These are phyloP conservation scores for Burhinus oedicnemus DNA, from an alignment of 2,113 vertebrate species.

Conservation along the genomic window DNA sequence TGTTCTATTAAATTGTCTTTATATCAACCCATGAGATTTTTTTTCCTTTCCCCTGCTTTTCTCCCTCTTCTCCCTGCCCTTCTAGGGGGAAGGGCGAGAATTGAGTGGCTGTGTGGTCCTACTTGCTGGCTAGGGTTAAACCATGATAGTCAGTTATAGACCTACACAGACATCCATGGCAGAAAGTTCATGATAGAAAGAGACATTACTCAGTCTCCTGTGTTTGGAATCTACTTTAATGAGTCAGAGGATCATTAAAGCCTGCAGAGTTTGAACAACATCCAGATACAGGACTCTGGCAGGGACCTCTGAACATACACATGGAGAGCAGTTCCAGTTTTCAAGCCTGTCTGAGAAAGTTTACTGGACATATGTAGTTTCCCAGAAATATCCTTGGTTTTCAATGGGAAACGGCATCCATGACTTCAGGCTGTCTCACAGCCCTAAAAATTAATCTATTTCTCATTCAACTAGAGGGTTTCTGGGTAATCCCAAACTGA, in stretches of 20 bases:
- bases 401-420: neutral
- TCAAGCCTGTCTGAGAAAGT: neutral
- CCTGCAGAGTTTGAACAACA: neutral
- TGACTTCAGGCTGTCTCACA: neutral
- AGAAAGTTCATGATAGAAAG: neutral
- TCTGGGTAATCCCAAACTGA: neutral
- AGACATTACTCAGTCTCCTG: neutral
- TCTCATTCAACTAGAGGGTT: neutral
- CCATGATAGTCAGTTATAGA: neutral
- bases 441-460: neutral
- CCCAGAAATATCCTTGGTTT: conserved; percentile 6
- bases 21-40: neutral
- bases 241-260: neutral
- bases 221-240: neutral
- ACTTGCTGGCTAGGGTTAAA: neutral
- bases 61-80: neutral
- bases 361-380: neutral
- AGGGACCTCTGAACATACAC: neutral
- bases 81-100: neutral
- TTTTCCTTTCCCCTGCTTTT: neutral
- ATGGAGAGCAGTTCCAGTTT: neutral
- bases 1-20: neutral
- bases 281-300: neutral
- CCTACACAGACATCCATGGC: neutral
- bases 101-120: neutral